Evolutionary conservation across 2,888 invertebrate genomes (phyloP), one percentile per base, ranked within the genome.

Genomic region (Gordius sp.): DNA sequence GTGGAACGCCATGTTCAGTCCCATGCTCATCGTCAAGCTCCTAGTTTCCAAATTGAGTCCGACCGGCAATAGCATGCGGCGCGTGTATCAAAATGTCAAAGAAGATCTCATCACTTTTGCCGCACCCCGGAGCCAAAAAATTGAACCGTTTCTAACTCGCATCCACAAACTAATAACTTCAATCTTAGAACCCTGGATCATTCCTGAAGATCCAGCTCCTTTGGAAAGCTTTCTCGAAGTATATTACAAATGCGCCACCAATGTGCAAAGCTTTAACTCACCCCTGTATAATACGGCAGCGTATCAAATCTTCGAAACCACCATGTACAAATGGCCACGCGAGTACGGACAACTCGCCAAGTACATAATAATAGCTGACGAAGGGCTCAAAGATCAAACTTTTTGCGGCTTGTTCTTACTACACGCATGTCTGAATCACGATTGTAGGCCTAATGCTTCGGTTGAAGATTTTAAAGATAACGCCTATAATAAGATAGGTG

Each of bases 391-490:
- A 8, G 65, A 65, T 41, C 64, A 63, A 2, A 63, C 63, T 56
- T 65, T 65, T 59, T 63, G 64, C 4, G 65, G 65, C 1, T 59
- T 65, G 57, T 65, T 65, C 58, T 60, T 62, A 1, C 59, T 65
- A 1, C 65, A 65, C 56, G 63, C 65, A 1, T 65, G 64, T 57
- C 57, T 65, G 41, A 65, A 65, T 47, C 65, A 65, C 58, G 64
- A 64, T 2, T 65, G 65, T 57, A 62, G 61, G 47, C 64, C 64
- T 59, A 63, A 62, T 54, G 63, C 62, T 2, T 62, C 63, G 58
- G 63, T 65, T 24, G 55, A 62, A 55, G 62, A 62, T 57, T 59
- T 59, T 28, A 41, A 58, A 23, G 56, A 55, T 26, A 18, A 18
- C 8, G 20, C 41, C 20, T 4, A 16, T 23, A n/a, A 56, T 13